Evolutionary conservation across 2,888 invertebrate genomes (phyloP), one percentile per base, ranked within the genome.

Genomic region (Hypomecis punctinalis): DNA sequence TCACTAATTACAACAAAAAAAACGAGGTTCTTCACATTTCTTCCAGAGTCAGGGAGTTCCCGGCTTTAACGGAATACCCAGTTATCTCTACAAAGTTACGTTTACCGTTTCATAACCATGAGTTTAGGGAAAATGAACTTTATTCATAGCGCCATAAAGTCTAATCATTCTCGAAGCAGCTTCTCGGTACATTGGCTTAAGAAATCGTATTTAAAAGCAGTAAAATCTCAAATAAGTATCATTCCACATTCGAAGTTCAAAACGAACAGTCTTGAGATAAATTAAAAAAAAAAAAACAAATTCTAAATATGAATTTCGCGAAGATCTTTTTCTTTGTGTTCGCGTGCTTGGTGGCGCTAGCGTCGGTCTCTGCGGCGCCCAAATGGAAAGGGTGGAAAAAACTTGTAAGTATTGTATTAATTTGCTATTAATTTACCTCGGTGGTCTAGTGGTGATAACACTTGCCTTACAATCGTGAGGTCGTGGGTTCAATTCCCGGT

Each of bases 361-460:
- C 73, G 23, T 61, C 78, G 5, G 85, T 84, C 0, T 74, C 81
- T 3, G 85, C 80, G 0, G 82, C 82, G 7, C 86, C 87, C 0
- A 75, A 74, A 63, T 85, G 85, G 85, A 87, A 82, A 54, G 61
- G 82, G 6, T 85, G 85, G 61, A 87, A 86, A 70, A 87, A 82
- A 80, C 72, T 88, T 76, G 88, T 88, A 75, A 86, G 83, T 82
- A 47, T 9, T 45, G 23, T 63, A 23, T 23, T 23, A 23, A 23
- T 23, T 23, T 23, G 23, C 23, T 23, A 23, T 23, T 23, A 23
- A 23, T 23, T 23, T 23, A 23, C n/a, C n/a, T n/a, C n/a, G n/a
- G n/a, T n/a, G n/a, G n/a, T n/a, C n/a, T n/a, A n/a, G n/a, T n/a
- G n/a, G n/a, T n/a, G n/a, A n/a, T n/a, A n/a, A n/a, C n/a, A n/a